phyloP scores from a whole-genome alignment of 2,888 invertebrate species.

The Chrysolina oricalcia region DNA sequence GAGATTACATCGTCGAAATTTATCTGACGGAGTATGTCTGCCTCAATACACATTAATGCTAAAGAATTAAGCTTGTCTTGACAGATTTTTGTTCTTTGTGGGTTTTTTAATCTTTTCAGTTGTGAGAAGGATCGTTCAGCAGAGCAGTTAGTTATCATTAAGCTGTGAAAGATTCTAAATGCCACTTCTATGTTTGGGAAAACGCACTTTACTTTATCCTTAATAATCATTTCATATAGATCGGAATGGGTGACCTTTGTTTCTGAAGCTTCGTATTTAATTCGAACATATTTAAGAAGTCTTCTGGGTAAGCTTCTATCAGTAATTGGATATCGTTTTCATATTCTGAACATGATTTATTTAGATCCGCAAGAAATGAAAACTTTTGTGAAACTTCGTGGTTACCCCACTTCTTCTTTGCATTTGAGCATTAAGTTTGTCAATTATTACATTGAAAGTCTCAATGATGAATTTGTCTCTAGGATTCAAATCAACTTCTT shows the following conservation, averaged over 20 bases:
- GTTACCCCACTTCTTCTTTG: neutral
- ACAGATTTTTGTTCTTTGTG: neutral
- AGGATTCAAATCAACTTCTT: constrained; percentile 20
- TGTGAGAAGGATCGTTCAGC: constrained; percentile 14
- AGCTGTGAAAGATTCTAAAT: constrained; percentile 16
- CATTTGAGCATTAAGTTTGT: constrained; percentile 13
- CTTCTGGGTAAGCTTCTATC: constrained; percentile 12
- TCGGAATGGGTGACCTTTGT: constrained; percentile 8
- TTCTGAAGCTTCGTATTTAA: neutral
- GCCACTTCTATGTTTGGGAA: constrained; percentile 1
- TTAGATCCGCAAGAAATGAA: constrained; percentile 19
- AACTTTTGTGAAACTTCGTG: constrained; percentile 1
- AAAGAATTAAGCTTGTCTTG: no score
- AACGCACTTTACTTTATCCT: neutral
- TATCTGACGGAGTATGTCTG: no score
- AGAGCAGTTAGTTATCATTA: constrained; percentile 13
- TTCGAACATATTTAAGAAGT: constrained; percentile 1
- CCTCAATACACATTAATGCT: no score
- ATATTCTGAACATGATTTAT: constrained; percentile 21
- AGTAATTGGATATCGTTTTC: constrained; percentile 21
- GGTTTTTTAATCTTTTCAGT: constrained; percentile 16
- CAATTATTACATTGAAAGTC: constrained; percentile 12
- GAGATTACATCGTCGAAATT: no score
- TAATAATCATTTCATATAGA: constrained; percentile 14
- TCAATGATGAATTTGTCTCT: constrained; percentile 6